Evolutionary conservation across 2,888 invertebrate species (phyloP).

Genomic region (Cephonodes hylas): DNA sequence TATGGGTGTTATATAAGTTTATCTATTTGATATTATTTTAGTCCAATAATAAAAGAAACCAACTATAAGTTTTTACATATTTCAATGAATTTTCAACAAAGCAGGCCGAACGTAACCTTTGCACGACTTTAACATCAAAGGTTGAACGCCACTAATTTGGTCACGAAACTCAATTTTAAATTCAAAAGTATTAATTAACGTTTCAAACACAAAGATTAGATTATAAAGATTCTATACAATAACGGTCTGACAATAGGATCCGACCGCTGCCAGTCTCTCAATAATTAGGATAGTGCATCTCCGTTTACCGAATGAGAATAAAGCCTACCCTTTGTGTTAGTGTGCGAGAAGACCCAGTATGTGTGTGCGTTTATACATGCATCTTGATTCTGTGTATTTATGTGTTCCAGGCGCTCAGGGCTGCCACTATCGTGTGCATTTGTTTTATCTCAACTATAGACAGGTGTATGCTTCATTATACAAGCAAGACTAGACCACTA

Average conservation of each 20-base stretch:
- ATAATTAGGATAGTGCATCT: slow-evolving; percentile 85
- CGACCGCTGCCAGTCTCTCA: slow-evolving; percentile 58
- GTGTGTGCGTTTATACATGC: slow-evolving; percentile 47
- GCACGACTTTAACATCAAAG: background rate
- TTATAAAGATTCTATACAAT: slow-evolving; percentile 23
- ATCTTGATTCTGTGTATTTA: slow-evolving; percentile 64
- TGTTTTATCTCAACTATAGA: background rate
- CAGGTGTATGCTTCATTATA: too few species aligned
- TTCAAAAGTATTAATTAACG: slow-evolving; percentile 11
- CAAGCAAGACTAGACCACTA: too few species aligned
- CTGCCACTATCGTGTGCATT: background rate
- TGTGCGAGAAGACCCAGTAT: slow-evolving; percentile 47
- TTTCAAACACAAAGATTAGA: slow-evolving; percentile 15
- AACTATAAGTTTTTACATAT: background rate
- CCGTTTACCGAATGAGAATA: slow-evolving; percentile 74
- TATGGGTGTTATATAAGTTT: too few species aligned
- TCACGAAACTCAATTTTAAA: slow-evolving; percentile 8
- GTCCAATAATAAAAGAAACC: background rate
- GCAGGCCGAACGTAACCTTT: slow-evolving; percentile 1
- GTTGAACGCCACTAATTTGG: slow-evolving; percentile 3
- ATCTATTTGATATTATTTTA: too few species aligned
- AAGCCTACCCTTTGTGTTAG: slow-evolving; percentile 68
- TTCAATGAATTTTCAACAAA: background rate
- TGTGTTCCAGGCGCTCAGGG: slow-evolving; percentile 36
- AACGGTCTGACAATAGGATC: slow-evolving; percentile 52